Evolutionary conservation across 2,888 invertebrate genomes (phyloP), one percentile per base, ranked within the genome.

Genomic region (Leucophenga maculata): DNA sequence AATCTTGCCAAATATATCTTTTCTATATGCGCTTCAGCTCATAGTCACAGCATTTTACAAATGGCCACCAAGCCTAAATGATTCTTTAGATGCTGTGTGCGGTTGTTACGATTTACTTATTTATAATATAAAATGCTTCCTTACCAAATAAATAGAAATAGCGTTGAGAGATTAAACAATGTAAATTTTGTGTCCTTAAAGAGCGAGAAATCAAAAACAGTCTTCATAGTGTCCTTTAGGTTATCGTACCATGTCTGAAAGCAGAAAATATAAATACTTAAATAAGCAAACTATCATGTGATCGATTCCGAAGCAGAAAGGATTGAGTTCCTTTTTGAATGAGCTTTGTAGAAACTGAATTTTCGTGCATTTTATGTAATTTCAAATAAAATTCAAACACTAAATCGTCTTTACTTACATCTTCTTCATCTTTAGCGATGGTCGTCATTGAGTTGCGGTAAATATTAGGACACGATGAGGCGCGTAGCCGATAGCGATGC

Each of bases 381-480:
- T 16, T 48, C 16, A 48, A 48, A 48, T n/a, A 3, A 2, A 26
- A 26, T 26, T 26, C 26, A 26, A 26, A 26, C 26, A 26, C 26
- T 26, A 26, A 26, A 26, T 26, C 26, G 2, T 52, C 32, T 16
- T n/a, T 76, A 86, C 88, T 89, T 88, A 95, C 95, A 91, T 94
- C 94, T 84, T 92, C 91, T 82, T 92, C 92, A 82, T 94, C 93
- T 77, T 93, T 93, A 62, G 93, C 92, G 66, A 96, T 91, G 3
- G 95, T 94, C 62, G 94, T 94, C 94, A 95, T 95, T n/a, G 95
- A 95, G 85, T 95, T 95, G 78, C 94, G 92, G 85, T 93, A 95
- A 80, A 97, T 95, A 88, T 97, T 94, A 0, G 97, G 97, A 86
- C 97, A 97, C 57, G 97, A 97, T 2, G 95, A 95, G 0, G 97